Evolutionary conservation across 2,113 vertebrate species (phyloP).

Genomic region (Ptilonorhynchus violaceus): DNA sequence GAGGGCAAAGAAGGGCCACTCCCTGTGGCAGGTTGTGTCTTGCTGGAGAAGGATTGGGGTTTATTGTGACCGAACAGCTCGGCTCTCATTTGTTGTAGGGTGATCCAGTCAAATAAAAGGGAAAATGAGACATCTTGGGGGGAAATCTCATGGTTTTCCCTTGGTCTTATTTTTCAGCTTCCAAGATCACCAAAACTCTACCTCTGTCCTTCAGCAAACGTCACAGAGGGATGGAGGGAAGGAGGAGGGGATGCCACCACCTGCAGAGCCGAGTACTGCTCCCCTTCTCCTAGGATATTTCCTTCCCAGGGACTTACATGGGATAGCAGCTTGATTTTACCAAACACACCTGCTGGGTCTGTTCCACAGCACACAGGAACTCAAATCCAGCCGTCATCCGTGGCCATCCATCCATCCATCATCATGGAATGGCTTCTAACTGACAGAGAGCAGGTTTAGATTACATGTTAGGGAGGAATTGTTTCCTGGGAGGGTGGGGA

Average conservation of each 20-base stretch:
- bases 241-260: neutral
- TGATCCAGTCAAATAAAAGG: neutral
- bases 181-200: neutral
- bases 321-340: neutral
- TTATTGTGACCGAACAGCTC: neutral
- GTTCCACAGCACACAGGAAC: neutral
- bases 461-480: neutral
- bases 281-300: neutral
- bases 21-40: neutral
- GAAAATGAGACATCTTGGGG: neutral
- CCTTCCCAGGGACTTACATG: fast-evolving
- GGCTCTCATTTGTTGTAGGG: fast-evolving
- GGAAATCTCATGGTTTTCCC: neutral
- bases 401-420: neutral
- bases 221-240: neutral
- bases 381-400: neutral
- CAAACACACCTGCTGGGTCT: neutral
- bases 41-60: neutral
- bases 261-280: neutral
- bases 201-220: neutral
- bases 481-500: neutral
- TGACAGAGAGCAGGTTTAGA: neutral
- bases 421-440: neutral
- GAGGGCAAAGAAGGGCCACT: neutral
- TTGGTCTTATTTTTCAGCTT: neutral